Base-by-base conservation (phyloP, 2,888 invertebrate genomes). In the Polyommatus iphigenia region DNA sequence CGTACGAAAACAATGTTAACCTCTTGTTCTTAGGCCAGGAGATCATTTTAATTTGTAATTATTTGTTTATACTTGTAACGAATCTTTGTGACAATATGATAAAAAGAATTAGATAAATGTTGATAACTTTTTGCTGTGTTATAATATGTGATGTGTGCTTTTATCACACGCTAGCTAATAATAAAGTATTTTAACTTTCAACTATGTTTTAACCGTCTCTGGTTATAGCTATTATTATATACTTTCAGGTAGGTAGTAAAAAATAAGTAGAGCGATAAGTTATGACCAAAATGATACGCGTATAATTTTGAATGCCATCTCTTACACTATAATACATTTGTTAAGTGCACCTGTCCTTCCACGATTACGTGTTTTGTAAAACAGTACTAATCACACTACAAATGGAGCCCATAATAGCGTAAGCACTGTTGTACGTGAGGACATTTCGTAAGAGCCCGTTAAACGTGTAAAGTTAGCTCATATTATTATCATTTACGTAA, bases 401-500 rank as follows among this genome's bases (percentile, higher is more conserved):
- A 13, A 67, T 32, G 32, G 29, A 67, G 29, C 24, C 15, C 67
- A 67, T 8, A 67, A 15, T 32, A 67, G 18, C 29, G 18, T 67
- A 67, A 67, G 15, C 32, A 29, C 29, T 1, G 13, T 5, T 1
- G 67, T 67, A 67, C 29, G 67, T 67, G 67, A 67, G 29, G 29
- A 29, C 67, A 67, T 67, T 67, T 67, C 67, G 67, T 29, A 67
- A 29, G 24, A 67, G 24, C 72, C 50, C 62, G 36, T 29, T 15
- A 54, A 29, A 41, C 54, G 13, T 78, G 29, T 79, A 5, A 20
- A 76, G 59, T 67, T 62, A 57, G 24, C 36, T 15, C 15, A 67
- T 29, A 50, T 15, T 50, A 50, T 50, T 50, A 67, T 67, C 62
- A 29, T 67, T 67, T 67, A 29, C 15, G 67, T 67, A 67, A 67